Conservation (phyloP, 2,888 invertebrate species). For the Limnephilus lunatus region DNA sequence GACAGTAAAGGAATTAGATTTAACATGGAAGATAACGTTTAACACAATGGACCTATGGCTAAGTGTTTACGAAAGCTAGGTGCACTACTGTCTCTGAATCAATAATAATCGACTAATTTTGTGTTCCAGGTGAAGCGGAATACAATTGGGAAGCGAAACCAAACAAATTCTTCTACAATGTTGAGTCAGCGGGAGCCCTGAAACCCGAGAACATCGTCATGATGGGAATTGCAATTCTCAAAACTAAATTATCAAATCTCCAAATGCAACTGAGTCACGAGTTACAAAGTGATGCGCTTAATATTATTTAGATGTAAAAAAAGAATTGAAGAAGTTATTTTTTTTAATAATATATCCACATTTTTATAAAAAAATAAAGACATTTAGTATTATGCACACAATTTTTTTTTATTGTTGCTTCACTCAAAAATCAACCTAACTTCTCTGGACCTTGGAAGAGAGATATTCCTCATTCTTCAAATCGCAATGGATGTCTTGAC, state of each 20-base stretch:
- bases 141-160: conserved; percentile 97
- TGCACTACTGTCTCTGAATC: neutral
- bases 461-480: neutral
- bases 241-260: conserved; percentile 96
- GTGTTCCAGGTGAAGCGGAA: conserved; percentile 86
- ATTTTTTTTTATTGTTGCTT: neutral
- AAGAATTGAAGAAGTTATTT: conserved; percentile 53
- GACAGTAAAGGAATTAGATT: neutral
- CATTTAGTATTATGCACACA: neutral
- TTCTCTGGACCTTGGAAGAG: neutral
- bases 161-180: conserved; percentile 97
- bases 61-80: too few species aligned
- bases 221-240: conserved; percentile 94
- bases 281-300: conserved; percentile 89
- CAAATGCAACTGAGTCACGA: conserved; percentile 95
- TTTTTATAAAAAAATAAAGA: conserved; percentile 6
- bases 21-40: neutral
- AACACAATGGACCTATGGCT: neutral
- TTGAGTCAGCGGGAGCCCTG: conserved; percentile 96
- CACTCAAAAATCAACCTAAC: neutral
- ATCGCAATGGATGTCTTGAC: too few species aligned
- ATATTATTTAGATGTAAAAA: conserved; percentile 77
- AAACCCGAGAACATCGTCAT: conserved; percentile 98
- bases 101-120: neutral
- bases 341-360: conserved; percentile 33